A percentile compares a stretch with the other conserved stretches of the same genome.
phyloP scores from a whole-genome alignment of 2,888 invertebrate genomes.

The Prosopocoilus inquinatus region DNA sequence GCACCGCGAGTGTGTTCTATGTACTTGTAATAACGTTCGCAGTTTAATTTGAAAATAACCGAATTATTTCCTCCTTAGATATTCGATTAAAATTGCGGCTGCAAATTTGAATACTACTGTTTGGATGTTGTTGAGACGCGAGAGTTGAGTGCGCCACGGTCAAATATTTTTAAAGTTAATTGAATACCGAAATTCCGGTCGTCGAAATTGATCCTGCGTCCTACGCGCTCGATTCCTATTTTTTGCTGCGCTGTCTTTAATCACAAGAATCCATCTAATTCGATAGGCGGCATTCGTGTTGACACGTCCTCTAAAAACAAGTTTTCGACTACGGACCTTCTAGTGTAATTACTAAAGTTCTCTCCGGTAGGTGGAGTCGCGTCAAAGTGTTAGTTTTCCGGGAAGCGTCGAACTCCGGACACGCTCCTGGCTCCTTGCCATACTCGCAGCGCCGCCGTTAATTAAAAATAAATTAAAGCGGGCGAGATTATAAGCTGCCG shows the following conservation, averaged over 20 bases:
- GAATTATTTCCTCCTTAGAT: too few species aligned
- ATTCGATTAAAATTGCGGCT: too few species aligned
- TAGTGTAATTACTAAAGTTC: constrained; percentile 38
- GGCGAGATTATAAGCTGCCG: constrained; percentile 22
- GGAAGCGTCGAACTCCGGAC: constrained; percentile 15
- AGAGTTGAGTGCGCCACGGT: too few species aligned
- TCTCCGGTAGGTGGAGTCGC: constrained; percentile 29
- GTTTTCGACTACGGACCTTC: constrained; percentile 27
- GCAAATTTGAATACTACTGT: too few species aligned
- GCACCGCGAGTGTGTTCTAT: too few species aligned
- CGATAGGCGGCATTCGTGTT: constrained; percentile 34
- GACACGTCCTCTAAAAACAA: constrained; percentile 35
- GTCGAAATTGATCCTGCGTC: constrained; percentile 1
- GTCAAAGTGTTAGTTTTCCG: constrained; percentile 19
- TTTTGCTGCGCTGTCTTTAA: constrained; percentile 14
- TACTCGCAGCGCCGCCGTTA: constrained; percentile 29
- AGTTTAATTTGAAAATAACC: too few species aligned
- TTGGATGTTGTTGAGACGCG: neutral
- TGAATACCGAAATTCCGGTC: too few species aligned
- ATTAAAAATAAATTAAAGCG: constrained; percentile 39
- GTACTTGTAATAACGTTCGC: too few species aligned
- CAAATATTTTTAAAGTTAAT: too few species aligned
- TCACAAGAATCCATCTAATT: constrained; percentile 28
- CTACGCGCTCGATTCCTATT: constrained; percentile 12
- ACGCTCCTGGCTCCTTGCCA: constrained; percentile 16